Conservation (phyloP, 2,113 vertebrate genomes). For the Megaleporinus macrocephalus region DNA sequence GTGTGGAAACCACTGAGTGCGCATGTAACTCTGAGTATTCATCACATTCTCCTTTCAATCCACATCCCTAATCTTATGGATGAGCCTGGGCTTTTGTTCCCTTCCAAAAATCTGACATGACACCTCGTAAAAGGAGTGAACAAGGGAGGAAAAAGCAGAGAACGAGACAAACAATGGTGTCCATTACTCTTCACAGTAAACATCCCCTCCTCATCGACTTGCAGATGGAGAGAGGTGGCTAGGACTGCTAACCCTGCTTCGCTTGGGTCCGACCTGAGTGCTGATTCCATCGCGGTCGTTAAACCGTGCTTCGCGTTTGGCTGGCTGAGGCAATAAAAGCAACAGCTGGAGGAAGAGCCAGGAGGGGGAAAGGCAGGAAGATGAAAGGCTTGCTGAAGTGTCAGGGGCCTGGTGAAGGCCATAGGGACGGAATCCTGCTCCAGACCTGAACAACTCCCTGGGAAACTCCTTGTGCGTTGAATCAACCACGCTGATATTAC, state of each 20-base stretch:
- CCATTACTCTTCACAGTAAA: conserved; percentile 31
- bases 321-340: conserved; percentile 38
- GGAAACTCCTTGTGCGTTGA: conserved; percentile 39
- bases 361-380: conserved; percentile 24
- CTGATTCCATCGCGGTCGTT: conserved; percentile 37
- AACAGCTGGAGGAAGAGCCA: conserved; percentile 41
- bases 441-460: not conserved
- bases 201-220: not conserved
- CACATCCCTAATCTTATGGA: not conserved
- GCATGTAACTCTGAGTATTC: not conserved
- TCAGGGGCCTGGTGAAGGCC: conserved; percentile 22
- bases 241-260: not conserved
- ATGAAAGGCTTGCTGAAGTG: conserved; percentile 48
- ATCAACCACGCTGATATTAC: not conserved
- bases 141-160: not conserved
- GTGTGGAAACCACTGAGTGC: not conserved
- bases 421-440: conserved; percentile 20
- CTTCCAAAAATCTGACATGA: not conserved
- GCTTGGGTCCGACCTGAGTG: conserved; percentile 17
- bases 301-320: conserved; percentile 21
- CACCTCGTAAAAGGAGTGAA: not conserved
- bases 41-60: not conserved
- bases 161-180: not conserved
- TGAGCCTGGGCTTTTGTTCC: not conserved
- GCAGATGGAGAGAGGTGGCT: conserved; percentile 2